Percentiles rank a stretch among this genome's conserved stretches.
Conservation (phyloP, 1,140 invertebrate species). For the Pteromalus puparum region DNA sequence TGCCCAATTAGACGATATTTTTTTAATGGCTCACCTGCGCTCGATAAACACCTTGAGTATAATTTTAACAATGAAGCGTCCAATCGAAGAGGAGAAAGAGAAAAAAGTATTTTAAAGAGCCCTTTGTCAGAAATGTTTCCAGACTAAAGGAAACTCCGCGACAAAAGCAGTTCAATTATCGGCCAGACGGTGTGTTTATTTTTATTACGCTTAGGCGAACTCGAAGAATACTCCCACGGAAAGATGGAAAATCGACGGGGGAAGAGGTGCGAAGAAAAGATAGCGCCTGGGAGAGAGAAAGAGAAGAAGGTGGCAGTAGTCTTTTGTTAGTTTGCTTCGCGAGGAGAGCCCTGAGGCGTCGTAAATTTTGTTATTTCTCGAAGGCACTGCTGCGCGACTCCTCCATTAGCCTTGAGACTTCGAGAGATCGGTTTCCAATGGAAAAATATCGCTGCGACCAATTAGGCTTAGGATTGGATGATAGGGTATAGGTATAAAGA, state of each 20-base stretch:
- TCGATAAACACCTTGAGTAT: background rate
- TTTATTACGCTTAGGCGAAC: slow-evolving; percentile 22
- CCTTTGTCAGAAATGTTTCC: slow-evolving; percentile 2
- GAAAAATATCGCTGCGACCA: slow-evolving; percentile 68
- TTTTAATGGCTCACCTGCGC: too few species aligned
- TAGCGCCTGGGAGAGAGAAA: background rate
- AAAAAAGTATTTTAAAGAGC: background rate
- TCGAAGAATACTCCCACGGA: background rate
- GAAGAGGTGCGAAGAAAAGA: slow-evolving; percentile 8
- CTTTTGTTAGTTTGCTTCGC: slow-evolving; percentile 3
- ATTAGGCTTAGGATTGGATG: slow-evolving; percentile 58
- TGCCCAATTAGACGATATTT: too few species aligned
- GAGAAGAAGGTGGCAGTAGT: background rate
- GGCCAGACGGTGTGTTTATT: background rate
- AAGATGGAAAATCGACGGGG: slow-evolving; percentile 20
- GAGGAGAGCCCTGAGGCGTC: slow-evolving; percentile 1
- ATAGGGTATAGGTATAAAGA: background rate
- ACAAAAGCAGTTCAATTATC: slow-evolving; percentile 4
- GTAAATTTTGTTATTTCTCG: slow-evolving; percentile 62
- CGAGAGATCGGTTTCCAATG: slow-evolving; percentile 63
- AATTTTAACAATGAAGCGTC: background rate
- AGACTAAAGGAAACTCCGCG: background rate
- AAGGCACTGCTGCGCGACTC: slow-evolving; percentile 23
- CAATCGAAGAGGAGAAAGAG: background rate
- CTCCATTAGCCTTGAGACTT: slow-evolving; percentile 53